These are phyloP conservation scores for Melikaiella ostensackeni DNA, from an alignment of 2,888 invertebrate genomes.

Conservation along the genomic window DNA sequence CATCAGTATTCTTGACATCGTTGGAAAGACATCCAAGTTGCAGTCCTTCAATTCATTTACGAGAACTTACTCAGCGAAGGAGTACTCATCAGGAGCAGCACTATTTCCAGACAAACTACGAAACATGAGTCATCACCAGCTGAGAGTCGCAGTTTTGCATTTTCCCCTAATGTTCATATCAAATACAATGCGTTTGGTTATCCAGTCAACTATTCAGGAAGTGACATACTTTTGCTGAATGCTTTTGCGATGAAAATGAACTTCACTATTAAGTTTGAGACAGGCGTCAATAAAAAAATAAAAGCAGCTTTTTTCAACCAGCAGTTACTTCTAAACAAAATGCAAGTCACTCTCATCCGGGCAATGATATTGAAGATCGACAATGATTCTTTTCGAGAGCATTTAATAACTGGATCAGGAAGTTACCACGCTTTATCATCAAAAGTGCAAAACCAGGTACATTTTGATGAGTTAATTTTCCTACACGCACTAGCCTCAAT, in stretches of 20 bases:
- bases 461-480: neutral
- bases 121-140: no score
- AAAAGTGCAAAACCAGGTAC: neutral
- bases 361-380: neutral
- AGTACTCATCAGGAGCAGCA: no score
- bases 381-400: neutral
- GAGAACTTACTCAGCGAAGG: no score
- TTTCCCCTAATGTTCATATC: no score
- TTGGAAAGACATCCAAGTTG: no score
- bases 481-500: neutral
- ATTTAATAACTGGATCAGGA: neutral
- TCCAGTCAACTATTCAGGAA: no score
- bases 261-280: neutral
- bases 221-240: neutral
- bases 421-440: neutral
- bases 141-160: no score
- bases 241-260: neutral
- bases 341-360: neutral
- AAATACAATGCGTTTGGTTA: no score
- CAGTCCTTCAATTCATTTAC: no score
- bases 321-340: neutral
- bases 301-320: neutral
- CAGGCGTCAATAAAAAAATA: neutral
- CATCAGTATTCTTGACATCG: no score
- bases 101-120: no score